These are phyloP conservation scores for Rhabdomys dilectus DNA, from an alignment of 2,113 vertebrate genomes.

Conservation along the genomic window DNA sequence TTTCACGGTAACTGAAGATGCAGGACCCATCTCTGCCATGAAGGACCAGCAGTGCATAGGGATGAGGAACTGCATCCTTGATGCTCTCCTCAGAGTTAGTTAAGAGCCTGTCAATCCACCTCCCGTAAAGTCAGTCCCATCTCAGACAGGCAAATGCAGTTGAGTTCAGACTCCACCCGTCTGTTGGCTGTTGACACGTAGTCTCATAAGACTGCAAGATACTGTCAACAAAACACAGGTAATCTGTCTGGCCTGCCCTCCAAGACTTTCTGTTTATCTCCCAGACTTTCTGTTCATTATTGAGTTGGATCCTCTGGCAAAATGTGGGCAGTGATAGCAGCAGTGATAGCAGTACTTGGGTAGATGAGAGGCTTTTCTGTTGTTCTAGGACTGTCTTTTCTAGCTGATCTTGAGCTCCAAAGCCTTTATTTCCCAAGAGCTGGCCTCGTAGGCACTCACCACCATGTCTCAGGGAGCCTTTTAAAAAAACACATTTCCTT, in stretches of 20 bases:
- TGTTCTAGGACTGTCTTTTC: neutral
- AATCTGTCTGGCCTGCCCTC: neutral
- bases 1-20: neutral
- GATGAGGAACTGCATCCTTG: neutral
- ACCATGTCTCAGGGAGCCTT: neutral
- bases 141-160: neutral
- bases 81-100: neutral
- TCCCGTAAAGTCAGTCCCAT: neutral
- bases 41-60: neutral
- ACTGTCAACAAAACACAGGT: neutral
- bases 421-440: neutral
- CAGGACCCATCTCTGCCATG: neutral
- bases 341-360: neutral
- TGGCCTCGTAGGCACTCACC: neutral
- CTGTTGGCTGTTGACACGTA: slow-evolving; percentile 12
- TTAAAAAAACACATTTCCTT: slow-evolving; percentile 11
- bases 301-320: slow-evolving; percentile 6
- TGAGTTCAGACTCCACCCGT: neutral
- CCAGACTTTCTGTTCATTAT: neutral
- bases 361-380: neutral
- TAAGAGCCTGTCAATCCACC: neutral
- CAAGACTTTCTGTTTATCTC: neutral
- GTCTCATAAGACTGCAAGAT: neutral
- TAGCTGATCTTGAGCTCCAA: neutral
- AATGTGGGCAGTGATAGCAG: neutral